Base-by-base conservation (phyloP, 2,113 vertebrate species). In the Ariopsis seemanni region DNA sequence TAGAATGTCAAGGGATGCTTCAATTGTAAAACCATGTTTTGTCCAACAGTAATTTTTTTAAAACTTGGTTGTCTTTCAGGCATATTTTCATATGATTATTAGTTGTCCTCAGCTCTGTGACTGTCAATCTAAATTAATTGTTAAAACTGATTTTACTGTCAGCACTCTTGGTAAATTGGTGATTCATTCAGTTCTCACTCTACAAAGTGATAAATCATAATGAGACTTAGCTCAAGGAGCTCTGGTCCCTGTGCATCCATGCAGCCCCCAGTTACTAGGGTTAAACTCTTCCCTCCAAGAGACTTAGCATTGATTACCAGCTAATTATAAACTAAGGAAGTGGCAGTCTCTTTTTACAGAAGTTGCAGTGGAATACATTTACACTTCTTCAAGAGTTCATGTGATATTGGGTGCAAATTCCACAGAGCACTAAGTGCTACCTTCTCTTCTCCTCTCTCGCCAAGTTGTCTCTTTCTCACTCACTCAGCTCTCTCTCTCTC, bases 241-340 rank as follows among this genome's bases (percentile, higher is more conserved):
- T 85, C 25, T n/a, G 71, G 55, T 67, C 62, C 8, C 87, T 18
- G 77, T 71, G 30, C 62, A 53, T 71, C 63, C 63, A 11, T 55
- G 55, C 71, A 83, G 74, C 14, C 62, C 60, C 48, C 18, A 22
- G 22, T 52, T 27, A 84, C 50, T 72, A 87, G 83, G 34, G 82
- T 82, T 87, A 72, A 80, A 81, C 58, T 85, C 83, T 86, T 90
- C 82, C 85, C 83, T 85, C 81, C 67, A 82, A 89, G 53, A 89
- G 84, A 92, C 86, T 91, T 92, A 93, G 94, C 94, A 94, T 94
- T 94, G 94, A 94, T 95, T 94, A 95, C 94, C 92, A 80, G 92
- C 93, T 96, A 94, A 95, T 95, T 94, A 95, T 95, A 95, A 94
- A 91, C 92, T 22, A 90, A 94, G 94, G 94, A 95, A 95, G 94